These are phyloP conservation scores for Chaetodon auriga DNA, from an alignment of 2,113 vertebrate genomes.

Conservation along the genomic window DNA sequence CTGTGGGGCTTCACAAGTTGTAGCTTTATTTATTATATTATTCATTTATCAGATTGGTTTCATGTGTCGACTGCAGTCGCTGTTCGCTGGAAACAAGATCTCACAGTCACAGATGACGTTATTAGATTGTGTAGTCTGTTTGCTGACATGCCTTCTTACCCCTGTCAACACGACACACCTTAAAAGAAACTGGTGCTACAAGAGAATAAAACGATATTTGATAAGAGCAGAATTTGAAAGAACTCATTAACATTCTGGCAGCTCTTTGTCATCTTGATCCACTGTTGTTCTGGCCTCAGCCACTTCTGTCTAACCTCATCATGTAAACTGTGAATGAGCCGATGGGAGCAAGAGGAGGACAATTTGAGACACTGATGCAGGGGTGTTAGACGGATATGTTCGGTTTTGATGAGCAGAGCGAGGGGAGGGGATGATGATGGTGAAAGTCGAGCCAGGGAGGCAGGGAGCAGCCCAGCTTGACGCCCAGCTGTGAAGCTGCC, in stretches of 20 bases:
- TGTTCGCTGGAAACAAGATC: slow-evolving; percentile 43
- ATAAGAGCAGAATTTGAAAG: slow-evolving; percentile 16
- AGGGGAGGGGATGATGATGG: slow-evolving; percentile 16
- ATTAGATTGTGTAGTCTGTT: slow-evolving; percentile 56
- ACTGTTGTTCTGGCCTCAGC: slow-evolving; percentile 7
- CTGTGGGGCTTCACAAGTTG: slow-evolving; percentile 6
- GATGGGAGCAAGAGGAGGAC: slow-evolving; percentile 11
- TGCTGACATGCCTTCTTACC: slow-evolving; percentile 54
- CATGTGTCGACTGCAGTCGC: slow-evolving; percentile 41
- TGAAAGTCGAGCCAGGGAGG: slow-evolving; percentile 38
- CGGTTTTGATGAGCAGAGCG: slow-evolving; percentile 22
- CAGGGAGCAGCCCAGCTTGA: slow-evolving; percentile 50
- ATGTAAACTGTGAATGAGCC: slow-evolving; percentile 38
- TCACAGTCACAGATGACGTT: slow-evolving; percentile 45
- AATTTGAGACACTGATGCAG: neutral
- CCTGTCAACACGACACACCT: slow-evolving; percentile 42
- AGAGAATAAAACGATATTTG: slow-evolving; percentile 15
- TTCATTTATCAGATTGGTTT: slow-evolving; percentile 35
- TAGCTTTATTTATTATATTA: slow-evolving; percentile 61
- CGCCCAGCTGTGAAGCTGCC: slow-evolving; percentile 76
- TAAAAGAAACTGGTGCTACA: slow-evolving; percentile 11
- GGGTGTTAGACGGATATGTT: slow-evolving; percentile 30
- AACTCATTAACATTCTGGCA: slow-evolving; percentile 33
- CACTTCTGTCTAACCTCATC: slow-evolving; percentile 44
- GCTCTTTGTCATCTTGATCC: slow-evolving; percentile 36